Evolutionary conservation across 1,140 invertebrate genomes (phyloP).

Genomic region (Araneus ventricosus): DNA sequence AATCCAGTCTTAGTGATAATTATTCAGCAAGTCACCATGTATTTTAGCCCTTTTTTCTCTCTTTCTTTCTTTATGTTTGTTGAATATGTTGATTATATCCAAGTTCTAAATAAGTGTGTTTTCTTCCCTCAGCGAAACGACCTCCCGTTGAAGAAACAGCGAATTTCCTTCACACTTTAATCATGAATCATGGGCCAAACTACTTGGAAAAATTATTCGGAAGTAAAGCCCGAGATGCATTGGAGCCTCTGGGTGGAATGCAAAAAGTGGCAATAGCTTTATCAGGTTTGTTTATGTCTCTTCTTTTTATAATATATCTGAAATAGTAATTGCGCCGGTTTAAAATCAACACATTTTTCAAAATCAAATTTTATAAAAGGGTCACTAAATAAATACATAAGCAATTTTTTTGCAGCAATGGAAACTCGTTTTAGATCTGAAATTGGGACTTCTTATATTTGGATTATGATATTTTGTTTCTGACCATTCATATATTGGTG

Average conservation of each 20-base stretch:
- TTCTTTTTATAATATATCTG: background rate
- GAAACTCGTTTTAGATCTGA: no score
- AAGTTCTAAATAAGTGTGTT: background rate
- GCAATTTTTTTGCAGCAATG: no score
- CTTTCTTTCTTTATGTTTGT: no score
- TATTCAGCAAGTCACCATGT: background rate
- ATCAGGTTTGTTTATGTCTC: constrained; percentile 85
- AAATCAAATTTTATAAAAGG: no score
- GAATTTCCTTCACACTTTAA: constrained; percentile 94
- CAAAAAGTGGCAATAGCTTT: constrained; percentile 96
- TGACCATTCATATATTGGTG: no score
- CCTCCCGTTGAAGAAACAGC: constrained; percentile 97
- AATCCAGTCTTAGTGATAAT: no score
- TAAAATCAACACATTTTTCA: background rate
- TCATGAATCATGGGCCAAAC: constrained; percentile 96
- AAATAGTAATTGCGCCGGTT: background rate
- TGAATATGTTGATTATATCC: background rate
- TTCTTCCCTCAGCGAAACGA: constrained; percentile 87
- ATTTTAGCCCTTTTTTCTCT: background rate
- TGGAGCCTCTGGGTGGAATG: constrained; percentile 93
- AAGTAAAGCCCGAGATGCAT: constrained; percentile 93
- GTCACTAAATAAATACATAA: no score
- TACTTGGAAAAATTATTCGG: constrained; percentile 97
- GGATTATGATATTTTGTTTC: no score
- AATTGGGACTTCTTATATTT: no score